Conservation (phyloP, 1,140 invertebrate species). For the Trigoniulus corallinus region DNA sequence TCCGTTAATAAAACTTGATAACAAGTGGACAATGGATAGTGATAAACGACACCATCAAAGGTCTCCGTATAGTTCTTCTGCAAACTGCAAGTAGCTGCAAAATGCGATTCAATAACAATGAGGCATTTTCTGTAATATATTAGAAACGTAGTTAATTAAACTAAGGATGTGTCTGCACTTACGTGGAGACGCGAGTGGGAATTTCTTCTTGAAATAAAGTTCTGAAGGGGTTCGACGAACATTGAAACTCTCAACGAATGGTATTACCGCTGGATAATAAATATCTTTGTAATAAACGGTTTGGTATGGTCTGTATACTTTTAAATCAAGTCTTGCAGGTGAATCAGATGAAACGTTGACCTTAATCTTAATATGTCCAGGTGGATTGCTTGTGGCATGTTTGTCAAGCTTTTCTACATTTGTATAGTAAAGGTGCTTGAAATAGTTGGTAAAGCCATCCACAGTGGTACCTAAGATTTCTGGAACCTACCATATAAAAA, state of each 20-base stretch:
- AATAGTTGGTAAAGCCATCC: not conserved
- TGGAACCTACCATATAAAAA: not conserved
- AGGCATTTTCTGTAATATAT: not conserved
- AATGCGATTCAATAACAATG: not conserved
- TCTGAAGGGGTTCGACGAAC: too few species aligned
- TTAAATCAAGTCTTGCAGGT: not conserved
- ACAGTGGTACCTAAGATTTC: not conserved
- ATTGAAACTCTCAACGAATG: not conserved
- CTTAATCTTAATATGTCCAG: not conserved
- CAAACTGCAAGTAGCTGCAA: not conserved
- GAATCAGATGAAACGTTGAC: slow-evolving; percentile 1
- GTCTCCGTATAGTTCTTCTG: not conserved
- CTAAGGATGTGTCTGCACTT: too few species aligned
- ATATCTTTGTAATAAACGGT: slow-evolving; percentile 2
- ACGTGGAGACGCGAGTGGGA: too few species aligned
- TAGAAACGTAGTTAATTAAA: too few species aligned
- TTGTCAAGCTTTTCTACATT: not conserved
- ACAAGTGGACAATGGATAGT: not conserved
- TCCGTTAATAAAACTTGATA: not conserved
- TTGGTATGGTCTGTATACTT: not conserved
- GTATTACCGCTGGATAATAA: not conserved
- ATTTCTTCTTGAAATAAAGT: too few species aligned
- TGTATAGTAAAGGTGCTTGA: slow-evolving; percentile 4
- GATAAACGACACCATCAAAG: not conserved
- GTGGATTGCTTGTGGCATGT: not conserved